A percentile compares a stretch with the other conserved stretches of the same genome.
phyloP scores from a whole-genome alignment of 2,888 invertebrate genomes.

The Psylliodes chrysocephalus region DNA sequence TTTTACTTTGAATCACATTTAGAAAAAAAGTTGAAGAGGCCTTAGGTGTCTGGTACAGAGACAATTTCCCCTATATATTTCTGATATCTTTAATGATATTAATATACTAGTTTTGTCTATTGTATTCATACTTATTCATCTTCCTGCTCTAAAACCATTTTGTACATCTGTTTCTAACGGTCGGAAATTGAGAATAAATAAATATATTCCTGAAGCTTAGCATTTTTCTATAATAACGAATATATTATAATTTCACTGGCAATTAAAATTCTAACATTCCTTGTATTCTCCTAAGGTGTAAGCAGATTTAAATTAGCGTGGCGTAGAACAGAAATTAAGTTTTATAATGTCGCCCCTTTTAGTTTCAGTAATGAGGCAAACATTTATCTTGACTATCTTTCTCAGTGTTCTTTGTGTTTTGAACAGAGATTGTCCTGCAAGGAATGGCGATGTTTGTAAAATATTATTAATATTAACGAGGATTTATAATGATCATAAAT shows the following conservation, averaged over 20 bases:
- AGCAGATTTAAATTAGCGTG: slow-evolving; percentile 3
- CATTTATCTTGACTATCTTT: slow-evolving; percentile 17
- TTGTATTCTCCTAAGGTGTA: slow-evolving; percentile 1
- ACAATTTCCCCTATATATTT: too few relatives aligned
- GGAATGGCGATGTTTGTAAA: slow-evolving; percentile 13
- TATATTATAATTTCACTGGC: not conserved
- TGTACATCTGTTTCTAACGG: too few relatives aligned
- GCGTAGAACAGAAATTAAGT: slow-evolving; percentile 5
- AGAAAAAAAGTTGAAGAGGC: too few relatives aligned
- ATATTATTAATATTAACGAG: slow-evolving; percentile 23
- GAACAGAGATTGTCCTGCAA: slow-evolving; percentile 14
- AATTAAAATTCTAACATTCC: slow-evolving; percentile 5
- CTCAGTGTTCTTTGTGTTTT: not conserved
- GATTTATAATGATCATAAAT: slow-evolving; percentile 26
- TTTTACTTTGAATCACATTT: too few relatives aligned
- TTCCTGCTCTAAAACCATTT: too few relatives aligned
- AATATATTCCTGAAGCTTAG: too few relatives aligned
- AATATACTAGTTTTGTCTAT: too few relatives aligned
- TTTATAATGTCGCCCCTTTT: slow-evolving; percentile 6
- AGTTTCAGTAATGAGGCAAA: slow-evolving; percentile 14
- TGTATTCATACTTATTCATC: too few relatives aligned
- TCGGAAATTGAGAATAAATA: too few relatives aligned
- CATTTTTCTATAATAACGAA: too few relatives aligned
- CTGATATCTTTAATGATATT: too few relatives aligned
- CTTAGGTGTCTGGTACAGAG: too few relatives aligned